A percentile compares a stretch with the other conserved stretches of the same genome.
These are phyloP conservation scores for Nebria brevicollis DNA, from an alignment of 2,888 invertebrate species.

Conservation along the genomic window DNA sequence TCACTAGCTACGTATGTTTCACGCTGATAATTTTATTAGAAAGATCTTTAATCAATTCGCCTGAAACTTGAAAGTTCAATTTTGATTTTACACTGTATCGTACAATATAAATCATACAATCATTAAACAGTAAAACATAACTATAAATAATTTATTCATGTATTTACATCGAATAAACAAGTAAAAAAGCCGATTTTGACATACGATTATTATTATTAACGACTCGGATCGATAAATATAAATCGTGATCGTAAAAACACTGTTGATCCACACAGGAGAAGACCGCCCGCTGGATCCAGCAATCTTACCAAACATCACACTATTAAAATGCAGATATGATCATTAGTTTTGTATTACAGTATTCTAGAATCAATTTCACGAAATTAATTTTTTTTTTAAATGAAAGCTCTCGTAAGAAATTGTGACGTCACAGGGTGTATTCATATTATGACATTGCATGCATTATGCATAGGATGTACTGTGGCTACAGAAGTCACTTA, in stretches of 20 bases:
- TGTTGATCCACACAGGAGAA: not conserved
- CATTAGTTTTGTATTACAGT: not conserved
- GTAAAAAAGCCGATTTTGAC: not conserved
- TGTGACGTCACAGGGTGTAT: not conserved
- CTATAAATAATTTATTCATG: not conserved
- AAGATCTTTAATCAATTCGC: not conserved
- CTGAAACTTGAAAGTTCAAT: not conserved
- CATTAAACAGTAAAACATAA: too few relatives aligned
- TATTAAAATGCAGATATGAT: not conserved
- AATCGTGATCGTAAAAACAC: not conserved
- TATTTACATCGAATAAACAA: not conserved
- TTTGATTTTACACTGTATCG: not conserved
- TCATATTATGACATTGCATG: not conserved
- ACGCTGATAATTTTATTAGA: not conserved
- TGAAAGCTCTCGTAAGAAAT: not conserved
- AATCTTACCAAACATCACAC: not conserved
- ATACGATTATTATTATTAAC: not conserved
- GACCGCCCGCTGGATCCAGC: not conserved
- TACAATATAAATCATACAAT: too few relatives aligned
- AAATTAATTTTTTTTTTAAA: not conserved
- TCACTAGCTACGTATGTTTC: not conserved
- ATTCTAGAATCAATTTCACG: not conserved
- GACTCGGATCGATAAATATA: not conserved
- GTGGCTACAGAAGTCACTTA: not conserved
- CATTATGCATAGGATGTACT: constrained; percentile 1